These are phyloP conservation scores for Spisula solida DNA, from an alignment of 2,888 invertebrate genomes.

Conservation along the genomic window DNA sequence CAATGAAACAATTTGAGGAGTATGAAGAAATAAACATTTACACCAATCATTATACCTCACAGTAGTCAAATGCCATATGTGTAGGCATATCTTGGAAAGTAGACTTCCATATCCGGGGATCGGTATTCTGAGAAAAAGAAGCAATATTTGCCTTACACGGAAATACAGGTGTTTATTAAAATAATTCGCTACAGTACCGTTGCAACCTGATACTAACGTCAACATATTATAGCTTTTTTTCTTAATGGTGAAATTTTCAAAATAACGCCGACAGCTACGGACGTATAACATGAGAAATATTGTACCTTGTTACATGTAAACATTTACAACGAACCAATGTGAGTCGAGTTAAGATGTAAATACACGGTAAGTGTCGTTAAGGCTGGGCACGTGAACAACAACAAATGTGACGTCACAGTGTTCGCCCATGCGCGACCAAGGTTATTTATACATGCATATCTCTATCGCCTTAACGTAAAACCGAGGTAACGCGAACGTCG, in stretches of 20 bases:
- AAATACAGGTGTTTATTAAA: not conserved
- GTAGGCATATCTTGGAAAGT: no score
- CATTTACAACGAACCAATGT: not conserved
- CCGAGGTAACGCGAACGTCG: not conserved
- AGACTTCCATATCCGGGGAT: not conserved
- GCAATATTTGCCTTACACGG: not conserved
- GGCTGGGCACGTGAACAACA: not conserved
- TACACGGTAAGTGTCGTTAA: not conserved
- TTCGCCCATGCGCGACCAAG: not conserved
- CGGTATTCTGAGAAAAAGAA: not conserved
- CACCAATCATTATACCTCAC: no score
- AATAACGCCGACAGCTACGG: not conserved
- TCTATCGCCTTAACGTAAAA: not conserved
- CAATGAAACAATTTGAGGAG: no score
- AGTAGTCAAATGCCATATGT: no score
- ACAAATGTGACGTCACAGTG: not conserved
- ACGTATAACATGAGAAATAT: not conserved
- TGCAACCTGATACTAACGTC: no score
- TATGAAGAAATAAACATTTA: no score
- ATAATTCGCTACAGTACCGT: not conserved
- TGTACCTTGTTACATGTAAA: not conserved
- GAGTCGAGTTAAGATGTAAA: not conserved
- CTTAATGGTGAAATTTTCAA: not conserved
- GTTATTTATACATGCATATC: conserved; percentile 1
- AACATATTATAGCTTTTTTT: not conserved